phyloP scores from a whole-genome alignment of 2,113 vertebrate species.

The Struthidea cinerea region DNA sequence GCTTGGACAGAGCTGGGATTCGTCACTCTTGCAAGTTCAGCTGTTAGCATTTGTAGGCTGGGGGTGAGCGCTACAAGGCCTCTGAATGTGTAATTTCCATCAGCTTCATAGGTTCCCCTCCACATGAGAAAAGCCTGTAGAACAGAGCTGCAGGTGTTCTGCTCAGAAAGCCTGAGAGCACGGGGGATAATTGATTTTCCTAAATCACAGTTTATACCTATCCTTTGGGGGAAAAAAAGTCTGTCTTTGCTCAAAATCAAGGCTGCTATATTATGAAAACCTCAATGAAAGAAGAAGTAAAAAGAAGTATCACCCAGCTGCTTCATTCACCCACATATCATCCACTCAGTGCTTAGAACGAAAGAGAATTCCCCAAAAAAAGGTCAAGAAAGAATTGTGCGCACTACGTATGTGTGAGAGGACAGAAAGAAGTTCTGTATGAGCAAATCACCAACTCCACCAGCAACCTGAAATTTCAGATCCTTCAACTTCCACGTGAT shows the following conservation, averaged over 20 bases:
- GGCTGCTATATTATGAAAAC: neutral
- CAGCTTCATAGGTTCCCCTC: neutral
- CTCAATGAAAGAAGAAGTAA: neutral
- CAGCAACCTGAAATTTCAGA: neutral
- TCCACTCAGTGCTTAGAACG: neutral
- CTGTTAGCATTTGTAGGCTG: neutral
- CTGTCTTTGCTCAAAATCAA: neutral
- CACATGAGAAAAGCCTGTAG: neutral
- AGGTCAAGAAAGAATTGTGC: neutral
- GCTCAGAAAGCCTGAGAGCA: neutral
- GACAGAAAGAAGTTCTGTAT: neutral
- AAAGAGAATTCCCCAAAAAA: neutral
- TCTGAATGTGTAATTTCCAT: neutral
- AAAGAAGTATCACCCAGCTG: neutral
- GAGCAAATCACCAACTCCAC: neutral
- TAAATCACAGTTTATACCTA: neutral
- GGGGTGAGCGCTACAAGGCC: neutral
- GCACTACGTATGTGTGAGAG: neutral
- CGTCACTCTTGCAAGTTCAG: neutral
- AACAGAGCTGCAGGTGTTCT: neutral
- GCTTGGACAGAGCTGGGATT: neutral
- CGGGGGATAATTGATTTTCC: neutral
- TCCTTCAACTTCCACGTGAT: neutral
- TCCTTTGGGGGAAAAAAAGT: neutral
- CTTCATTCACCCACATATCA: neutral